Conservation (phyloP, 2,888 invertebrate genomes). For the Autographa gamma region DNA sequence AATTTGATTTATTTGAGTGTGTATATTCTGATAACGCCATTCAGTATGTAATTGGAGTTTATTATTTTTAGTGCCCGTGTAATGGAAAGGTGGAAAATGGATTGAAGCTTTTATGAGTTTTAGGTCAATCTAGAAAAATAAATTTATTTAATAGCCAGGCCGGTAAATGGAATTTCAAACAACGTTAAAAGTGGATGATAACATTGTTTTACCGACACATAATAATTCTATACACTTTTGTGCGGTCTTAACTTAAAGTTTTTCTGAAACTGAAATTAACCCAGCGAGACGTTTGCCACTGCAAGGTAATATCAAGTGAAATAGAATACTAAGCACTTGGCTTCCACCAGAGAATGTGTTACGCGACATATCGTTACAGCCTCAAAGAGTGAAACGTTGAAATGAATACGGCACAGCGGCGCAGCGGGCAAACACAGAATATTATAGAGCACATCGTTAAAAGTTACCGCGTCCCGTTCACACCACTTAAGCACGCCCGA, state of each 20-base stretch:
- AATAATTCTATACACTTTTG: background rate
- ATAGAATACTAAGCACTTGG: background rate
- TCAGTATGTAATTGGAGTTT: slow-evolving; percentile 25
- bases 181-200: too few species aligned
- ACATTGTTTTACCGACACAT: too few species aligned
- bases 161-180: background rate
- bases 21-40: slow-evolving; percentile 26
- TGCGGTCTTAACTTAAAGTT: background rate
- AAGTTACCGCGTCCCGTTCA: slow-evolving; percentile 57
- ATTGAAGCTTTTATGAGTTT: slow-evolving; percentile 11
- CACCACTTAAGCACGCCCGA: slow-evolving; percentile 62
- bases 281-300: background rate
- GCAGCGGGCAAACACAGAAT: slow-evolving; percentile 43
- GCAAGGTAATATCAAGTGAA: background rate
- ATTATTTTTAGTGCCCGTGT: slow-evolving; percentile 16
- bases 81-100: slow-evolving; percentile 11
- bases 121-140: background rate
- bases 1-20: slow-evolving; percentile 39
- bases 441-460: slow-evolving; percentile 59
- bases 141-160: background rate
- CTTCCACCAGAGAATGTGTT: background rate
- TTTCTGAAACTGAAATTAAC: background rate
- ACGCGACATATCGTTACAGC: slow-evolving; percentile 11
- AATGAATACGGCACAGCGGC: slow-evolving; percentile 34
- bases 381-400: slow-evolving; percentile 35